phyloP scores from a whole-genome alignment of 2,113 vertebrate genomes.

The Cephalopterus ornatus region DNA sequence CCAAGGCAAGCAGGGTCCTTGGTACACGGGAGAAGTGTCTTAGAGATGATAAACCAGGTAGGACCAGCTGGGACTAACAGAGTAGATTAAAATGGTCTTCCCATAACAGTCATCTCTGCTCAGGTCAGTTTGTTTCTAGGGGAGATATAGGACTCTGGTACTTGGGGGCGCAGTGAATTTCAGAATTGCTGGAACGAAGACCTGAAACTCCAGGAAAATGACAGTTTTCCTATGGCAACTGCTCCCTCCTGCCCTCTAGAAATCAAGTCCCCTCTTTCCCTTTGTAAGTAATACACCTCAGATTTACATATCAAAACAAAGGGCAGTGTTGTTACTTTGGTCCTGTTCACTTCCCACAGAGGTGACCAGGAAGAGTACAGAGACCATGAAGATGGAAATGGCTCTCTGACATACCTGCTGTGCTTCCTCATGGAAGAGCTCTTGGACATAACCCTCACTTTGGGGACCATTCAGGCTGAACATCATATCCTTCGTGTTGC shows the following conservation, averaged over 20 bases:
- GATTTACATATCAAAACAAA: background rate
- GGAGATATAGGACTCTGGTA: background rate
- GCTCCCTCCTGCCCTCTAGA: background rate
- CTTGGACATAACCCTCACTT: conserved; percentile 70
- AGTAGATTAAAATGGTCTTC: background rate
- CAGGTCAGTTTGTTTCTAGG: background rate
- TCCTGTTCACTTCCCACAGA: background rate
- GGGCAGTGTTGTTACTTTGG: background rate
- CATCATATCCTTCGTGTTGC: background rate
- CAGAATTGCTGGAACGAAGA: background rate
- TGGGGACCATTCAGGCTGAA: background rate
- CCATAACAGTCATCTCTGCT: background rate
- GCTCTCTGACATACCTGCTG: conserved; percentile 80
- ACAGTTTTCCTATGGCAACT: background rate
- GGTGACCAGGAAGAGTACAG: background rate
- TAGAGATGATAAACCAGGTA: background rate
- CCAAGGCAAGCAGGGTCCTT: background rate
- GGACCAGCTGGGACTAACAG: background rate
- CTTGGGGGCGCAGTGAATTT: background rate
- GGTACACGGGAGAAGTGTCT: background rate
- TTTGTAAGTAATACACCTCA: background rate
- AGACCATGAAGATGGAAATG: background rate
- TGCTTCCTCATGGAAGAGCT: conserved; percentile 93
- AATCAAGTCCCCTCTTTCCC: background rate
- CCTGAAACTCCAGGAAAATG: background rate